Evolutionary conservation across 2,888 invertebrate species (phyloP).

Genomic region (Choreutis nemorana): DNA sequence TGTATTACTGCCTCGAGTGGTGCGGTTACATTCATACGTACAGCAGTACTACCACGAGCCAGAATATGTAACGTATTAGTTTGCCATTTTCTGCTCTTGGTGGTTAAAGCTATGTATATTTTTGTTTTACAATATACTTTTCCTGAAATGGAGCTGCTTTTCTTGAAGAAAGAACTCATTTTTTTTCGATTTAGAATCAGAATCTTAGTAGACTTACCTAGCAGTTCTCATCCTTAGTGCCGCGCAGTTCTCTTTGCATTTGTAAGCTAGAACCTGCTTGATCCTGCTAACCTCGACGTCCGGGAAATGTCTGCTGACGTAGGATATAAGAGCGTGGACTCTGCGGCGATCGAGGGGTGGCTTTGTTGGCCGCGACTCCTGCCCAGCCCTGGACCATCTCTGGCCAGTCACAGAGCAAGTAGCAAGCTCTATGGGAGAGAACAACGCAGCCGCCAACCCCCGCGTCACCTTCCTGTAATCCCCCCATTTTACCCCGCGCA

Average conservation of each 20-base stretch:
- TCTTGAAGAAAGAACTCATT: no score
- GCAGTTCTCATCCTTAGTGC: slow-evolving; percentile 78
- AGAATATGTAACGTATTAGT: slow-evolving; percentile 12
- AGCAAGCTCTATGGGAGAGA: slow-evolving; percentile 76
- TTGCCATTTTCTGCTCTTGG: no score
- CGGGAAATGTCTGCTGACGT: slow-evolving; percentile 77
- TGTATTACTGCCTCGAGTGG: slow-evolving; percentile 57
- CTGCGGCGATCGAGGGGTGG: slow-evolving; percentile 76
- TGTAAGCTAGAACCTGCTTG: slow-evolving; percentile 79
- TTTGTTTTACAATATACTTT: no score
- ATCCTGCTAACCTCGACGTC: slow-evolving; percentile 78
- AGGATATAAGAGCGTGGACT: slow-evolving; percentile 79
- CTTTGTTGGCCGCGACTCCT: slow-evolving; percentile 77
- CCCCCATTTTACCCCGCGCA: slow-evolving; percentile 77
- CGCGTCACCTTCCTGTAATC: slow-evolving; percentile 78
- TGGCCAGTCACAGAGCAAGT: slow-evolving; percentile 80
- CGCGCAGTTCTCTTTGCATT: slow-evolving; percentile 81
- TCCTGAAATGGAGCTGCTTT: no score
- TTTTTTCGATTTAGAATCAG: not conserved
- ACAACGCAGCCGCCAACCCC: slow-evolving; percentile 76
- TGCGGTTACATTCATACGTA: no score
- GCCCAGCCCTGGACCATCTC: slow-evolving; percentile 77
- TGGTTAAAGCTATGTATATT: no score
- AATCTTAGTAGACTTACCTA: slow-evolving; percentile 47
- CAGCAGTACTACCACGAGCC: no score